phyloP scores from a whole-genome alignment of 2,113 vertebrate species.

The Atractosteus spatula region DNA sequence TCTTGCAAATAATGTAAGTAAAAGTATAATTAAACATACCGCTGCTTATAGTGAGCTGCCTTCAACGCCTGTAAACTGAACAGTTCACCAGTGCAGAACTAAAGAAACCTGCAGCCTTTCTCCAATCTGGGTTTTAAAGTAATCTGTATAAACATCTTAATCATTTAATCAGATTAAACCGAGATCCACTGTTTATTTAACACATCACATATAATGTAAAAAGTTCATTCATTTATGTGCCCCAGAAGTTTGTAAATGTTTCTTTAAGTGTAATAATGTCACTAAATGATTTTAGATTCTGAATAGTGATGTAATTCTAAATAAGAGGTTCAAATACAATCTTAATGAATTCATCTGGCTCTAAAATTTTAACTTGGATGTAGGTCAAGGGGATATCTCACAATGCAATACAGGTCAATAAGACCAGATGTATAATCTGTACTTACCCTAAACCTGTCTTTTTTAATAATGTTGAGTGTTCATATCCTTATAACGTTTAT shows the following conservation, averaged over 20 bases:
- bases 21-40: constrained; percentile 48
- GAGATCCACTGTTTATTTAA: constrained; percentile 17
- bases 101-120: constrained; percentile 55
- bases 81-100: constrained; percentile 15
- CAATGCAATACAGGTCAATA: constrained; percentile 36
- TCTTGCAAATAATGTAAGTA: not conserved
- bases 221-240: not conserved
- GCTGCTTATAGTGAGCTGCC: constrained; percentile 42
- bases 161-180: constrained; percentile 80
- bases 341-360: not conserved
- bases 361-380: constrained; percentile 12
- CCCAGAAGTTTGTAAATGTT: not conserved
- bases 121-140: constrained; percentile 80
- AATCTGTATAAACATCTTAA: constrained; percentile 72
- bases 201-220: not conserved
- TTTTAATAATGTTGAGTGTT: constrained; percentile 35
- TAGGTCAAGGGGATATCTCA: constrained; percentile 36
- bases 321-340: not conserved
- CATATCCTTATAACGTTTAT: too few species aligned
- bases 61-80: constrained; percentile 39
- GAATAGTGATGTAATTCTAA: not conserved
- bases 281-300: too few species aligned
- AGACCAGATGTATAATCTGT: constrained; percentile 61
- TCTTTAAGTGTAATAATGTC: not conserved
- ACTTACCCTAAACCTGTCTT: constrained; percentile 61